Evolutionary conservation across 1,140 invertebrate genomes (phyloP).

Genomic region (Aphelinus atriplicis): DNA sequence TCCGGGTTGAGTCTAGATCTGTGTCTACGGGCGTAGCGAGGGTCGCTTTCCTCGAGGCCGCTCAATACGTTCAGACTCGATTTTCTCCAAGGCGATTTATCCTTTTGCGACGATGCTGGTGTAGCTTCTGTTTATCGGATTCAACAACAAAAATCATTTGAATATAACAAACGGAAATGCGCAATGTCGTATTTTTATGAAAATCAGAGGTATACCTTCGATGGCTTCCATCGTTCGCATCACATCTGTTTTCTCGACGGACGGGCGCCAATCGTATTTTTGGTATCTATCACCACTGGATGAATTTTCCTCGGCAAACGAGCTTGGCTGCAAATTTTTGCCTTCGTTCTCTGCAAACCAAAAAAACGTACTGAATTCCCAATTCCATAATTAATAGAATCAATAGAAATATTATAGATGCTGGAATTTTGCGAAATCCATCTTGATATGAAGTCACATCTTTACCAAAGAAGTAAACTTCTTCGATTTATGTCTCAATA

Average conservation of each 20-base stretch:
- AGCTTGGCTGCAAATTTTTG: conserved; percentile 72
- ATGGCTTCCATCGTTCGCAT: conserved; percentile 86
- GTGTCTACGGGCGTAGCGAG: conserved; percentile 64
- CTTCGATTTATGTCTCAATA: no score
- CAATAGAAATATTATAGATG: no score
- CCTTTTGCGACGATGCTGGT: conserved; percentile 73
- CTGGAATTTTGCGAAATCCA: no score
- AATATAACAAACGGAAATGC: neutral
- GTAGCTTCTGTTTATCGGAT: conserved; percentile 70
- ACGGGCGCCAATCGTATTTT: conserved; percentile 81
- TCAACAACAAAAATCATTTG: neutral
- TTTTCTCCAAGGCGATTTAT: conserved; percentile 81
- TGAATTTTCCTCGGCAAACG: conserved; percentile 74
- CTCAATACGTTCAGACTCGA: conserved; percentile 75
- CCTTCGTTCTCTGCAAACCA: conserved; percentile 75
- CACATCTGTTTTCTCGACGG: conserved; percentile 83
- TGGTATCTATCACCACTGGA: conserved; percentile 61
- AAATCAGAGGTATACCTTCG: conserved; percentile 70
- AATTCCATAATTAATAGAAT: no score
- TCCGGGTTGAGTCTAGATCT: conserved; percentile 64
- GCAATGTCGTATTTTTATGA: neutral
- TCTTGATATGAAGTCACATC: no score
- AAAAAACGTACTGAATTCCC: conserved; percentile 7
- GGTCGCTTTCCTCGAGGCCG: conserved; percentile 70
- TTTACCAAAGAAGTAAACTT: no score